These are phyloP conservation scores for Caranx ignobilis DNA, from an alignment of 2,113 vertebrate species.

Conservation along the genomic window DNA sequence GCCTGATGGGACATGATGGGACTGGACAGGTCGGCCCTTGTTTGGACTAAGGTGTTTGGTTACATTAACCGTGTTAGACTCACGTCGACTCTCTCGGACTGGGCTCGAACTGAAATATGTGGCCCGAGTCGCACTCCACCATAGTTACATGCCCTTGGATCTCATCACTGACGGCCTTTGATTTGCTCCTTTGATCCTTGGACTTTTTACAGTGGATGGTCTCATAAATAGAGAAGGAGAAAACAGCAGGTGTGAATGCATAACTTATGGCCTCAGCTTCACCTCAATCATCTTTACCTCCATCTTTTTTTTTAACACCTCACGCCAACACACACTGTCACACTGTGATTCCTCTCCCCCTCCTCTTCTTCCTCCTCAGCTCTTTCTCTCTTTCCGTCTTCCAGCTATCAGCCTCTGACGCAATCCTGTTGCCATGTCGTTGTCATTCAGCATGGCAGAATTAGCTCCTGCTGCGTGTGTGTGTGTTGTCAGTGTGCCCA, in stretches of 20 bases:
- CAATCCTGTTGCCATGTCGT: slow-evolving; percentile 80
- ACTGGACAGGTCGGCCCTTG: too few relatives aligned
- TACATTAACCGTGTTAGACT: too few relatives aligned
- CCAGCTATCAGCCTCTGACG: slow-evolving; percentile 71
- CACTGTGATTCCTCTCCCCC: slow-evolving; percentile 21
- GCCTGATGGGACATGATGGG: too few relatives aligned
- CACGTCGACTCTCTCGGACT: too few relatives aligned
- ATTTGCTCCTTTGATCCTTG: slow-evolving; percentile 71
- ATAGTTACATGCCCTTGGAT: slow-evolving; percentile 45
- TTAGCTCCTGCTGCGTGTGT: slow-evolving; percentile 53
- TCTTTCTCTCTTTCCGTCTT: slow-evolving; percentile 27
- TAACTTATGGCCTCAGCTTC: slow-evolving; percentile 66
- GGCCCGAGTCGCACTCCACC: too few relatives aligned
- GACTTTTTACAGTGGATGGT: slow-evolving; percentile 66
- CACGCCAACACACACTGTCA: slow-evolving; percentile 32
- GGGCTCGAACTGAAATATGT: too few relatives aligned
- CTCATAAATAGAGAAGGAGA: slow-evolving; percentile 72
- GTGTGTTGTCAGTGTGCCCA: neutral
- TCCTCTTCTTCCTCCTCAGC: slow-evolving; percentile 28
- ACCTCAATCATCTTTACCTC: slow-evolving; percentile 68
- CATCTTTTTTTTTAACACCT: slow-evolving; percentile 56
- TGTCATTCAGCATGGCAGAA: slow-evolving; percentile 76
- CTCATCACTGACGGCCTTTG: slow-evolving; percentile 61
- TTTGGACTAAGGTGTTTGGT: too few relatives aligned
- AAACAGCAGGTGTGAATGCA: slow-evolving; percentile 74